These are phyloP conservation scores for Melangyna quadrimaculata DNA, from an alignment of 2,888 invertebrate genomes.

Conservation along the genomic window DNA sequence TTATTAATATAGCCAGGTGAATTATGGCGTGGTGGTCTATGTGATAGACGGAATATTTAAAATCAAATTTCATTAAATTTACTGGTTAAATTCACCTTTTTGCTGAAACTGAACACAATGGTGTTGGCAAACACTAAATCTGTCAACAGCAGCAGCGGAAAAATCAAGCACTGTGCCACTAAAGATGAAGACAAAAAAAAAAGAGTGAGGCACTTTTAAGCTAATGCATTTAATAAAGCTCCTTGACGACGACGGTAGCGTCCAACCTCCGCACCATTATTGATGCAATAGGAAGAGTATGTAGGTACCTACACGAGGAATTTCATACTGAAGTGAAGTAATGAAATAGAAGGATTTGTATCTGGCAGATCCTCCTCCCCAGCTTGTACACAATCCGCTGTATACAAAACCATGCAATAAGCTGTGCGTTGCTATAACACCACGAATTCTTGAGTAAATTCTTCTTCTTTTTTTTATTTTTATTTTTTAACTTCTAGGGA, in stretches of 20 bases:
- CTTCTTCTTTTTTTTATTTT: neutral
- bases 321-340: constrained; percentile 25
- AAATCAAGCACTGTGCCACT: constrained; percentile 5
- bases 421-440: constrained; percentile 12
- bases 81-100: neutral
- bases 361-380: constrained; percentile 9
- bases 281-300: neutral
- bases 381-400: constrained; percentile 6
- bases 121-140: constrained; percentile 15
- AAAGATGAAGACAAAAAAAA: constrained; percentile 23
- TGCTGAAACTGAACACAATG: neutral
- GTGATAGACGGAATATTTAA: too few species aligned
- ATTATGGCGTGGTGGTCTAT: too few species aligned
- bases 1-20: too few species aligned
- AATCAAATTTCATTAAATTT: neutral
- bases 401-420: neutral
- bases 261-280: neutral
- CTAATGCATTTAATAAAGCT: constrained; percentile 51
- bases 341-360: constrained; percentile 53
- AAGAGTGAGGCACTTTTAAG: constrained; percentile 34
- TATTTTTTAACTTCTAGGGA: neutral
- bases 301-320: neutral
- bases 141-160: constrained; percentile 30
- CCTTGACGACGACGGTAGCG: too few species aligned
- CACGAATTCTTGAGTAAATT: constrained; percentile 22